Percentiles rank a stretch among this genome's conserved stretches.
Evolutionary conservation across 2,113 vertebrate genomes (phyloP).

Genomic region (Tachysurus vachellii): DNA sequence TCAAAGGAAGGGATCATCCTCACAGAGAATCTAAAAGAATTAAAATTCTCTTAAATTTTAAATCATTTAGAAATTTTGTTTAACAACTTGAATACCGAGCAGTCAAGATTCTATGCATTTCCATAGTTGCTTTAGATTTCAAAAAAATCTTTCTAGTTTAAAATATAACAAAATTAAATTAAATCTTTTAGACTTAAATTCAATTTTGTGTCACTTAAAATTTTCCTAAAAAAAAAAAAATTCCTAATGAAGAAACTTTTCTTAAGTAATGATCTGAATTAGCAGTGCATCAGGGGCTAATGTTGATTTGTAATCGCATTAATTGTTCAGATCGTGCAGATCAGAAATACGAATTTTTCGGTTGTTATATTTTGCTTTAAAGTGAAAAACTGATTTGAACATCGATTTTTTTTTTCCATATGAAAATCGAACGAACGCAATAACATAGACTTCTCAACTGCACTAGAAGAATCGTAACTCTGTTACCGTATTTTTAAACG

Average conservation of each 20-base stretch:
- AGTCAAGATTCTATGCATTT: too few species aligned
- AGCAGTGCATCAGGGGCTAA: background rate
- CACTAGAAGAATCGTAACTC: background rate
- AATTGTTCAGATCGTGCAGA: too few species aligned
- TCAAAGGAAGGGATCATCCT: background rate
- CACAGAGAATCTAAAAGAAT: background rate
- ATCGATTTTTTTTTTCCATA: background rate
- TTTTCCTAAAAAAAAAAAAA: background rate
- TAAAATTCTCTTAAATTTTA: background rate
- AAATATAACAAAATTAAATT: too few species aligned
- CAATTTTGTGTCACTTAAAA: too few species aligned
- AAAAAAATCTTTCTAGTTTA: too few species aligned
- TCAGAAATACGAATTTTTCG: too few species aligned
- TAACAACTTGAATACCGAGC: too few species aligned
- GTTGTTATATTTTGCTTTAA: background rate
- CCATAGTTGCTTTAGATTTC: too few species aligned
- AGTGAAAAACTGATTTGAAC: background rate
- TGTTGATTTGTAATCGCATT: too few species aligned
- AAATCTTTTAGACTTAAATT: too few species aligned
- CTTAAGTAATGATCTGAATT: background rate
- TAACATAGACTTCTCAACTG: background rate
- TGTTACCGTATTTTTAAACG: background rate
- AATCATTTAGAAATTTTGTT: too few species aligned
- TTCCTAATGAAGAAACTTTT: too few species aligned
- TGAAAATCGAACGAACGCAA: background rate